Evolutionary conservation across 2,113 vertebrate species (phyloP).

Genomic region (Bagarius yarrelli): DNA sequence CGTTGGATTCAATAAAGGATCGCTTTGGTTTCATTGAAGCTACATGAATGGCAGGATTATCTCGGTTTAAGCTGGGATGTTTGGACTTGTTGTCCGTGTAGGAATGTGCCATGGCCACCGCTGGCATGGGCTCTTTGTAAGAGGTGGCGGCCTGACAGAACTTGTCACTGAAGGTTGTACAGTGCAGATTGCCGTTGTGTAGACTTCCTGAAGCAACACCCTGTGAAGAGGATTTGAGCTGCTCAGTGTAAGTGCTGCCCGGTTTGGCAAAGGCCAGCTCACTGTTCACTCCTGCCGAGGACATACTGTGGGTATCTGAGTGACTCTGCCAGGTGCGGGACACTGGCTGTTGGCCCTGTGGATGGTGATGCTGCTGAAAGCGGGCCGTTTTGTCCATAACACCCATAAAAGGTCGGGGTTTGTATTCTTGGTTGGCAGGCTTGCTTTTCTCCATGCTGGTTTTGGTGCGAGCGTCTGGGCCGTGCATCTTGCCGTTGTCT

Average conservation of each 20-base stretch:
- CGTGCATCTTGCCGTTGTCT: conserved; percentile 77
- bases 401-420: conserved; percentile 91
- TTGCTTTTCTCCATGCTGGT: conserved; percentile 67
- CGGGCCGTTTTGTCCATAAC: conserved; percentile 91
- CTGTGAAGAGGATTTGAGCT: conserved; percentile 70
- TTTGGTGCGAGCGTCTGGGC: conserved; percentile 82
- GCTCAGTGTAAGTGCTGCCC: conserved; percentile 67
- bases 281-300: conserved; percentile 66
- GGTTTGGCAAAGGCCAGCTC: conserved; percentile 75
- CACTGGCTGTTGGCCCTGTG: conserved; percentile 52
- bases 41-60: conserved; percentile 76
- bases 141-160: conserved; percentile 72
- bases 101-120: conserved; percentile 68
- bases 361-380: conserved; percentile 69
- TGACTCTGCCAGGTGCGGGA: conserved; percentile 80
- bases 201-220: conserved; percentile 62
- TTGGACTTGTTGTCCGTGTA: conserved; percentile 75
- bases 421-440: conserved; percentile 77
- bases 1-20: conserved; percentile 95
- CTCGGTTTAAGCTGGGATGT: conserved; percentile 70
- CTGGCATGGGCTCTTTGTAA: conserved; percentile 76
- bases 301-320: conserved; percentile 66
- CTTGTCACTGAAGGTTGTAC: conserved; percentile 74
- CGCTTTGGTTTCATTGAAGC: conserved; percentile 92
- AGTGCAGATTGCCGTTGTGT: conserved; percentile 76